A percentile compares a stretch with the other conserved stretches of the same genome.
Conservation (phyloP, 2,797 vertebrate species). For the Garrulus glandarius region DNA sequence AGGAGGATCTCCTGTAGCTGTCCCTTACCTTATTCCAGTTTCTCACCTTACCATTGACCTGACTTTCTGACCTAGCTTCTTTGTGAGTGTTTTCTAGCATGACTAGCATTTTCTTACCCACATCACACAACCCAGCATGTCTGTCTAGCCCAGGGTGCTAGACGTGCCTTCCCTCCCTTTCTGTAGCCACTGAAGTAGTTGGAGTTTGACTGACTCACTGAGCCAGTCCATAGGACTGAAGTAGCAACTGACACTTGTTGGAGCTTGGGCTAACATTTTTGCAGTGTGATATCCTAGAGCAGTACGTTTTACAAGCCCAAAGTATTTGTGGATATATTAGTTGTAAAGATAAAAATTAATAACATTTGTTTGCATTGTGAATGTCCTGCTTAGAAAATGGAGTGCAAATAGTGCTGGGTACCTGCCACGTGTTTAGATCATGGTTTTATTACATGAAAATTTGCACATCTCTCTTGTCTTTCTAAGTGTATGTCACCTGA, state of each 20-base stretch:
- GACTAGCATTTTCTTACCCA: background rate
- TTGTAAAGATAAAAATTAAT: constrained; percentile 6
- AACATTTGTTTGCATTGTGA: background rate
- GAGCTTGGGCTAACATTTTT: background rate
- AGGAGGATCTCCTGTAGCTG: background rate
- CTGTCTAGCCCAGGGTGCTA: background rate
- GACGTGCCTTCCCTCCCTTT: background rate
- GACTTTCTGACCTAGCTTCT: background rate
- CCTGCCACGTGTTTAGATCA: background rate
- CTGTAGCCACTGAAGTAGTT: background rate
- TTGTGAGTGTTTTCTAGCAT: background rate
- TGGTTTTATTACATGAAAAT: background rate
- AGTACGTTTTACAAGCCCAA: background rate
- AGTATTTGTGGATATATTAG: background rate
- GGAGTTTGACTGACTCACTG: background rate
- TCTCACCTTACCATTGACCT: background rate
- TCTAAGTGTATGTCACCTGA: background rate
- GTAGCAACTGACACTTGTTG: background rate
- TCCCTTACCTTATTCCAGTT: background rate
- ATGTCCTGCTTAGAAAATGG: background rate
- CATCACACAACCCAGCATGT: background rate
- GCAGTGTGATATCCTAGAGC: background rate
- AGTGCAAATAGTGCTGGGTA: background rate
- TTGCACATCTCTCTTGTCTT: background rate
- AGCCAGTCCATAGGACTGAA: background rate